Evolutionary conservation across 2,797 vertebrate genomes (phyloP), one percentile per base, ranked within the genome.

Genomic region (Microctenopoma stevenorrisi): DNA sequence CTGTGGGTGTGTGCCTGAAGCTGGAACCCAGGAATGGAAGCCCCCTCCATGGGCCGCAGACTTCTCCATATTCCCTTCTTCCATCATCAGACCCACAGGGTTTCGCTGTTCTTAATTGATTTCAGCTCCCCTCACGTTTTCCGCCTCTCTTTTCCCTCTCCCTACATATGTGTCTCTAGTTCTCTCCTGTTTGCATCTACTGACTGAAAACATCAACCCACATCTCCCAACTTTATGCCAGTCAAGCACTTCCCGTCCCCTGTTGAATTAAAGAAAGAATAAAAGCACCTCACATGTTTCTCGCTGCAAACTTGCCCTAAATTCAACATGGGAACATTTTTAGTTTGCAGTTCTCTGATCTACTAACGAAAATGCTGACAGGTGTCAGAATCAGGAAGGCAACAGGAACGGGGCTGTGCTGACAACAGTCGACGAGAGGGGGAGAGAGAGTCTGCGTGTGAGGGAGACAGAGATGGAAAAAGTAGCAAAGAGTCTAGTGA

Each of bases 281-380:
- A 82, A 88, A 85, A 78, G 86, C 76, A 82, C 58, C 84, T 86
- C 76, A 74, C 80, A 84, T 87, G 86, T 87, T 90, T 73, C 81
- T 84, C 22, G 85, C 89, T 76, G 79, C 78, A 87, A 88, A 89
- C 87, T 84, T 90, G 86, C 85, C 90, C 91, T 82, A 92, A 92
- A 93, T 92, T 91, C 91, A 86, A 83, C 84, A 81, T 76, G 62
- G 84, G 81, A 92, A 88, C 91, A 90, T 91, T 88, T 91, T 75
- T 82, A 82, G 85, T 86, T 89, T 91, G 85, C 89, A 88, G 82
- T 85, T 85, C 88, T 93, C 88, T 93, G 94, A 94, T 94, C 89
- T 91, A 82, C 89, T 90, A 91, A 93, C 86, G 78, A 91, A 95
- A 94, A 92, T 78, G 90, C 90, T 93, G 93, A 93, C 92, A 94